These are phyloP conservation scores for Folsomia manolachei DNA, from an alignment of 2,888 invertebrate species.

Conservation along the genomic window DNA sequence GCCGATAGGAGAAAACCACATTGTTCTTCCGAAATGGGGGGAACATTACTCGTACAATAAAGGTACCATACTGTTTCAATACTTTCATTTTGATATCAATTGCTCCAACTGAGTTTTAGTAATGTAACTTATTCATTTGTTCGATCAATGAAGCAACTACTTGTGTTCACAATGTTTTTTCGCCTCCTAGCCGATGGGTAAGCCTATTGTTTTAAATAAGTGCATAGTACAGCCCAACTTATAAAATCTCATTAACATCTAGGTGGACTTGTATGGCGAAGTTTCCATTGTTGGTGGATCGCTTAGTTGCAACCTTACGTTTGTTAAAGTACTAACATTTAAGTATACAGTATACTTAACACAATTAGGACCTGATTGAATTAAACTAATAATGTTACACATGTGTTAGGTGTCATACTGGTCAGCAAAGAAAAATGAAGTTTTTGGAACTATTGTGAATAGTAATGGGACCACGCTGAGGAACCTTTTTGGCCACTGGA, in stretches of 20 bases:
- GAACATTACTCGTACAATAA: slow-evolving; percentile 76
- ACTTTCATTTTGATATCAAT: no score
- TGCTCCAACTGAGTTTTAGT: no score
- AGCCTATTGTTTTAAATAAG: no score
- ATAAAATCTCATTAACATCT: no score
- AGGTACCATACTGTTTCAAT: no score
- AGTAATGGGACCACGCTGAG: slow-evolving; percentile 62
- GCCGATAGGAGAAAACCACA: slow-evolving; percentile 62
- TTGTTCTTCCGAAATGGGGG: slow-evolving; percentile 60
- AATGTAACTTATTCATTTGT: no score
- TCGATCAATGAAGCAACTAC: slow-evolving; percentile 81
- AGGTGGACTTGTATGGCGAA: slow-evolving; percentile 83
- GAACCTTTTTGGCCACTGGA: slow-evolving; percentile 75
- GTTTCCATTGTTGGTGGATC: slow-evolving; percentile 65
- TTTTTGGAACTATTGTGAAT: slow-evolving; percentile 64
- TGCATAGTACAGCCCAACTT: no score
- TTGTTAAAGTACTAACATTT: slow-evolving; percentile 65
- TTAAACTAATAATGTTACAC: slow-evolving; percentile 7
- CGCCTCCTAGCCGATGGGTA: slow-evolving; percentile 76
- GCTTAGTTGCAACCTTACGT: slow-evolving; percentile 72
- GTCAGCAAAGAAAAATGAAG: slow-evolving; percentile 74
- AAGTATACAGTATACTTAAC: background rate
- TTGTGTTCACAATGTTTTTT: slow-evolving; percentile 77
- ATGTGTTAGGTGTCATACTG: slow-evolving; percentile 69
- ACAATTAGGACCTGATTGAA: background rate